Evolutionary conservation across 2,888 invertebrate genomes (phyloP).

Genomic region (Drosophila crucigera): DNA sequence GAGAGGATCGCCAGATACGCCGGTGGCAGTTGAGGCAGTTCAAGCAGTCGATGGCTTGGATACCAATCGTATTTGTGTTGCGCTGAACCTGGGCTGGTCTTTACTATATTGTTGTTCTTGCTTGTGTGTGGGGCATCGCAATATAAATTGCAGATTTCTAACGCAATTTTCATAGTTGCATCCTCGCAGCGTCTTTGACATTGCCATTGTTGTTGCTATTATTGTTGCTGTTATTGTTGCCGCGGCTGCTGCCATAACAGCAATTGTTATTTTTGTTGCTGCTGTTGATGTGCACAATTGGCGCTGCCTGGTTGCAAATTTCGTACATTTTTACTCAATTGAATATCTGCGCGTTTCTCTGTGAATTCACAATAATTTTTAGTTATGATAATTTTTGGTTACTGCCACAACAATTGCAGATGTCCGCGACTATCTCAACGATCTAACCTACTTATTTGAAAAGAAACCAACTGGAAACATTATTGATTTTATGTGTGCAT

Average conservation of each 20-base stretch:
- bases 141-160: slow-evolving; percentile 83
- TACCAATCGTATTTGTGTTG: slow-evolving; percentile 65
- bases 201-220: slow-evolving; percentile 66
- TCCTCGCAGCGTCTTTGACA: slow-evolving; percentile 73
- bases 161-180: slow-evolving; percentile 81
- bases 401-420: slow-evolving; percentile 60
- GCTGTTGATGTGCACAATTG: slow-evolving; percentile 62
- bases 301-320: slow-evolving; percentile 79
- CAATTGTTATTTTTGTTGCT: slow-evolving; percentile 26
- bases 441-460: slow-evolving; percentile 59
- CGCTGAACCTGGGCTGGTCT: slow-evolving; percentile 53
- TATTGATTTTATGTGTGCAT: slow-evolving; percentile 8
- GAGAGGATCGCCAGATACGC: slow-evolving; percentile 60
- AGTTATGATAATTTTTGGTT: slow-evolving; percentile 78
- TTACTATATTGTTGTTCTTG: slow-evolving; percentile 22
- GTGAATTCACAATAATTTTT: slow-evolving; percentile 73
- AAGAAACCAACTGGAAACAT: slow-evolving; percentile 19
- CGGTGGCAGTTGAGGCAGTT: slow-evolving; percentile 64
- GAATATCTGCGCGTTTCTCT: slow-evolving; percentile 58
- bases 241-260: slow-evolving; percentile 36
- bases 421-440: slow-evolving; percentile 41
- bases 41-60: slow-evolving; percentile 59
- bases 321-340: slow-evolving; percentile 70
- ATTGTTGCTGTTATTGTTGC: slow-evolving; percentile 34
- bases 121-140: slow-evolving; percentile 65